Conservation (phyloP, 2,888 invertebrate species). For the Limnephilus auricula region DNA sequence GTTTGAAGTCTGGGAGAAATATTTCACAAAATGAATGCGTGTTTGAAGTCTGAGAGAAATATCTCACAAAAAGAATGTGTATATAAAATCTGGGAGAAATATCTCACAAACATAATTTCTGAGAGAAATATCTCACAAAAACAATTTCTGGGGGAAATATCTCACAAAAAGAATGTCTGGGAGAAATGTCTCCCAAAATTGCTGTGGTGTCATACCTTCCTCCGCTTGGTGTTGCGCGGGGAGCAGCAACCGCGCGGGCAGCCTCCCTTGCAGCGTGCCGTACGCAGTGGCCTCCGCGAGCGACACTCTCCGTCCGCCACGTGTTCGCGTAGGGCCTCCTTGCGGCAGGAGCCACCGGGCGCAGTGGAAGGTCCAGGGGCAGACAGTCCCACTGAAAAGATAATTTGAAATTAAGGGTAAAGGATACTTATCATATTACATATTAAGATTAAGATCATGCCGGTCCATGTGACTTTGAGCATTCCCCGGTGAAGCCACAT, state of each 20-base stretch:
- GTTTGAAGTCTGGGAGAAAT: too few species aligned
- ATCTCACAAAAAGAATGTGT: too few species aligned
- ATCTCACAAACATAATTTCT: too few species aligned
- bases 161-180: not conserved
- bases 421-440: too few species aligned
- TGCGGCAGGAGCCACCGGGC: constrained; percentile 86
- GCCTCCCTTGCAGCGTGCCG: constrained; percentile 91
- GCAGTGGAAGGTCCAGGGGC: not conserved
- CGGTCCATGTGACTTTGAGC: too few species aligned
- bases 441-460: too few species aligned
- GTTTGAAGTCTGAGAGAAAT: too few species aligned
- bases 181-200: not conserved
- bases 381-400: constrained; percentile 22
- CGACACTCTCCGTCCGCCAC: constrained; percentile 95
- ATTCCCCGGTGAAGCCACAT: too few species aligned
- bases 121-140: too few species aligned
- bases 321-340: constrained; percentile 93
- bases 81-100: too few species aligned
- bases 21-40: too few species aligned
- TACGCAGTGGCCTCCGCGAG: constrained; percentile 92
- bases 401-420: not conserved
- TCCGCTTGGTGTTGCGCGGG: constrained; percentile 93
- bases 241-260: constrained; percentile 92
- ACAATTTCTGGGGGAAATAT: not conserved
- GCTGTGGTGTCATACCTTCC: constrained; percentile 85